These are phyloP conservation scores for Tupaia chinensis DNA, from an alignment of 2,113 vertebrate genomes.

Conservation along the genomic window DNA sequence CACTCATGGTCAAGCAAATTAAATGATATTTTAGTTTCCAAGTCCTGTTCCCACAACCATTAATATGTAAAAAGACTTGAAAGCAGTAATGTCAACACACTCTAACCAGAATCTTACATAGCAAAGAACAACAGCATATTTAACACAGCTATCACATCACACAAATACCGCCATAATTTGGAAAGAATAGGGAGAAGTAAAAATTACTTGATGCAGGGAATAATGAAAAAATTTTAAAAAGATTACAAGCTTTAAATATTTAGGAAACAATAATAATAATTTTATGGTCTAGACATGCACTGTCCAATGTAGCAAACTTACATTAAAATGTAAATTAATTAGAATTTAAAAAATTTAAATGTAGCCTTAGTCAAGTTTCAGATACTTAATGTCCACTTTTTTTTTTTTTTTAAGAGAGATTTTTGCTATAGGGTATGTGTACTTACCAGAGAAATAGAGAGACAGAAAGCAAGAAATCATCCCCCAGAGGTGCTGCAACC, in stretches of 20 bases:
- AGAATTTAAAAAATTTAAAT: constrained; percentile 29
- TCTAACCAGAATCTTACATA: not conserved
- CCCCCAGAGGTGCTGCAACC: too few relatives aligned
- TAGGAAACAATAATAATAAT: constrained; percentile 31
- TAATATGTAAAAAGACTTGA: constrained; percentile 21
- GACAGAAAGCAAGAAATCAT: too few relatives aligned
- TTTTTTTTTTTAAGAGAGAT: too few relatives aligned
- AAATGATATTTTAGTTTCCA: constrained; percentile 33
- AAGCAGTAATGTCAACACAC: not conserved
- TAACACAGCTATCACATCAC: constrained; percentile 16
- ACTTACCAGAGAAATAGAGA: too few relatives aligned
- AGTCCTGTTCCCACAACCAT: not conserved
- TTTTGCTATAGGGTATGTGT: too few relatives aligned
- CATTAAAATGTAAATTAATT: constrained; percentile 39
- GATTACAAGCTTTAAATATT: constrained; percentile 59
- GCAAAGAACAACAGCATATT: constrained; percentile 13
- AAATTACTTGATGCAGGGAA: constrained; percentile 64
- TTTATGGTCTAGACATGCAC: not conserved
- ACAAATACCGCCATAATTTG: constrained; percentile 59
- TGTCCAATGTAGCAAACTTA: not conserved
- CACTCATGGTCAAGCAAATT: constrained; percentile 30
- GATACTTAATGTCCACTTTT: not conserved
- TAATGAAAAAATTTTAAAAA: constrained; percentile 49
- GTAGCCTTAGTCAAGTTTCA: not conserved
- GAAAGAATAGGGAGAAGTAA: constrained; percentile 41